Evolutionary conservation across 2,113 vertebrate genomes (phyloP), one percentile per base, ranked within the genome.

Genomic region (Monarcha castaneiventris): DNA sequence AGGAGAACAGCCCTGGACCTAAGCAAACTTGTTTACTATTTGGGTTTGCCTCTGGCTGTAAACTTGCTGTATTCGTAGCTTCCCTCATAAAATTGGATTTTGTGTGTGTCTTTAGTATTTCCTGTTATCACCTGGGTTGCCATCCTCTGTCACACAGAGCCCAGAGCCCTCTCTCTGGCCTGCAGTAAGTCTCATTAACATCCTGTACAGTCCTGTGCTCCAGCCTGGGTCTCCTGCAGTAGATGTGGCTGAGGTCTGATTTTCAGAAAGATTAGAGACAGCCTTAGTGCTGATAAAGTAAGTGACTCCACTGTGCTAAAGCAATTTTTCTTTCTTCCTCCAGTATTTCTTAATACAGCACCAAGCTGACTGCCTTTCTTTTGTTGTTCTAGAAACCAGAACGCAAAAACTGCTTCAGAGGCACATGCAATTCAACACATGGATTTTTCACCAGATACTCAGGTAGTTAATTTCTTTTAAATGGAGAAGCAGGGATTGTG

Each of bases 111-210:
- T 67, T 46, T 52, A 0, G 8, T 17, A 0, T 61, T 87, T 43
- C 7, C 30, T 72, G 39, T 77, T 26, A 18, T 6, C 3, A 7
- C 16, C 43, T 4, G 32, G 25, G 27, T 6, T 76, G 68, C 37
- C 8, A 7, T 41, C 37, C 76, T 56, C n/a, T 56, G 86, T 55
- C n/a, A 5, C 32, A 37, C 37, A 37, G 8, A 37, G 37, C 37
- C 37, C 64, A 7, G 37, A 37, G 41, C 26, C 20, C 61, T 56
- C 0, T 7, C 78, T 79, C 3, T 0, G 1, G 52, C 3, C 1
- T 16, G 43, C 35, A 26, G 71, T 41, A 56, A 46, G 44, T 32
- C 37, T 32, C 35, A 26, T 9, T 8, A 9, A 48, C 18, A 30
- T 6, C 44, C 88, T 29, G n/a, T 5, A 6, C 51, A 13, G 39